phyloP scores from a whole-genome alignment of 2,113 vertebrate genomes.

The Poecilia latipinna region DNA sequence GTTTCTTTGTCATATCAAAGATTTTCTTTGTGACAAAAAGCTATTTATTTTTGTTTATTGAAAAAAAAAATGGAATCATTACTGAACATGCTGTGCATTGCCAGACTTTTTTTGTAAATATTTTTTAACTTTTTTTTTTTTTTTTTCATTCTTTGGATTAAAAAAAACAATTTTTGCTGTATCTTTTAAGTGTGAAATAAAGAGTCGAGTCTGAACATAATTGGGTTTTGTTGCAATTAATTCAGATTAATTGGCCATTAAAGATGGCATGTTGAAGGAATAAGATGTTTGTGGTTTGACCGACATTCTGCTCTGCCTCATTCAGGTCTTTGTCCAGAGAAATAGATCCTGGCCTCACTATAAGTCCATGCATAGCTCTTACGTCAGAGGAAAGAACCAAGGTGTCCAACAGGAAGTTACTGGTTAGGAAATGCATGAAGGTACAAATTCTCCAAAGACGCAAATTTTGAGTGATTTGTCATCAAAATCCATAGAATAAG shows the following conservation, averaged over 20 bases:
- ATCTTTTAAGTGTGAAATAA: conserved; percentile 82
- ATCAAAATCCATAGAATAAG: not conserved
- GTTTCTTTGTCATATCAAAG: conserved; percentile 61
- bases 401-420: conserved; percentile 49
- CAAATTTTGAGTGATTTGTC: no score
- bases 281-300: conserved; percentile 25
- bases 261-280: not conserved
- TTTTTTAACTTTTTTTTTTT: conserved; percentile 77
- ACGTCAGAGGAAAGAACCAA: conserved; percentile 53
- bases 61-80: conserved; percentile 40
- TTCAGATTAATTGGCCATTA: not conserved
- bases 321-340: conserved; percentile 67
- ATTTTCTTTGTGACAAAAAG: conserved; percentile 73
- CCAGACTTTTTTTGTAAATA: conserved; percentile 81
- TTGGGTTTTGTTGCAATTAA: conserved; percentile 10
- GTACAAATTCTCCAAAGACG: conserved; percentile 22
- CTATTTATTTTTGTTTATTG: conserved; percentile 84
- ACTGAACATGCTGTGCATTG: conserved; percentile 85
- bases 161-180: conserved; percentile 63
- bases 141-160: conserved; percentile 66
- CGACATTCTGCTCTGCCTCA: conserved; percentile 42
- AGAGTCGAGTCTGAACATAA: conserved; percentile 71
- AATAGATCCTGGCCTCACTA: conserved; percentile 63
- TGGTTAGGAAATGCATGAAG: conserved; percentile 8
- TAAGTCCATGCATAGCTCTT: conserved; percentile 61